These are phyloP conservation scores for Paraplagusia blochii DNA, from an alignment of 2,113 vertebrate genomes.

Conservation along the genomic window DNA sequence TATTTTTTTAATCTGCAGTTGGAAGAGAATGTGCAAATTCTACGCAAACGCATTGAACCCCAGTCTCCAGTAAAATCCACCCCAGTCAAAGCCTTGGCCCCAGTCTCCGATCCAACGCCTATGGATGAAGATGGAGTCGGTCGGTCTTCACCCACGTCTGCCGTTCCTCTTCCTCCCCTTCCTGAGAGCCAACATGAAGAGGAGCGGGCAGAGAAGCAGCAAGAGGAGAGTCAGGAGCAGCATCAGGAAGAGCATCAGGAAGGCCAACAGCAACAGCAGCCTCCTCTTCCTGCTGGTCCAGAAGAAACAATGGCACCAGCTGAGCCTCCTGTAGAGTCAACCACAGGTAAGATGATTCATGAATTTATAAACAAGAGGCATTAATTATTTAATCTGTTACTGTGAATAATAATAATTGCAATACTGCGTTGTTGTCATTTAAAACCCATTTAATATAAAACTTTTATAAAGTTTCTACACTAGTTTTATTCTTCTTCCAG, in stretches of 20 bases:
- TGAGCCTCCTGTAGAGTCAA: conserved; percentile 42
- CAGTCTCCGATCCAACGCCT: conserved; percentile 50
- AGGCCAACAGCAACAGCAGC: conserved; percentile 29
- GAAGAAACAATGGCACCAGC: conserved; percentile 59
- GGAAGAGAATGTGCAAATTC: conserved; percentile 81
- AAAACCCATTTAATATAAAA: not conserved
- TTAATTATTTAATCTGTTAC: too few relatives aligned
- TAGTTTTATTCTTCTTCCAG: not conserved
- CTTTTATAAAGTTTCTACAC: not conserved
- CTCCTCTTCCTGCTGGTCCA: conserved; percentile 53
- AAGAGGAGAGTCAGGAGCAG: conserved; percentile 36
- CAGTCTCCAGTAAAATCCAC: conserved; percentile 36
- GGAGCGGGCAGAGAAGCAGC: conserved; percentile 49
- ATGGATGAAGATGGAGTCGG: conserved; percentile 51
- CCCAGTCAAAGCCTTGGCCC: conserved; percentile 22
- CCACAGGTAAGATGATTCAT: conserved; percentile 50
- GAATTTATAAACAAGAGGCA: too few relatives aligned
- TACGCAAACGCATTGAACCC: conserved; percentile 79
- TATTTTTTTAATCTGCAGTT: conserved; percentile 69
- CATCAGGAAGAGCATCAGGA: conserved; percentile 32
- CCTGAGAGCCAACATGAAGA: conserved; percentile 61
- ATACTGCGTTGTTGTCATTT: too few relatives aligned
- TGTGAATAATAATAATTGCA: too few relatives aligned
- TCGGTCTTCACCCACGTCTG: conserved; percentile 44
- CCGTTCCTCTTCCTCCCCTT: conserved; percentile 56